phyloP scores from a whole-genome alignment of 2,113 vertebrate genomes.

The Equus quagga region DNA sequence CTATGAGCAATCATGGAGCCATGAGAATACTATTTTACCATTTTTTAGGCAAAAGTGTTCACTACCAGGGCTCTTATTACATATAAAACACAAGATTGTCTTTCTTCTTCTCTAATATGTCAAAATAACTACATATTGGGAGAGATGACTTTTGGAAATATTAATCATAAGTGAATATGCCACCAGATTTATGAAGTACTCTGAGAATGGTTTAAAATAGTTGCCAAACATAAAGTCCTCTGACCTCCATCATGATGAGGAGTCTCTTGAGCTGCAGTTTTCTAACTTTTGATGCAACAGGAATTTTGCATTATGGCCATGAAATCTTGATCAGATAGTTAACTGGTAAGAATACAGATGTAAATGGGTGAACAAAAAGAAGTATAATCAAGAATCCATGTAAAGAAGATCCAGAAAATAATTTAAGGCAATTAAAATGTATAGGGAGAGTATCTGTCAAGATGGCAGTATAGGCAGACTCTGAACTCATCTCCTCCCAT shows the following conservation, averaged over 20 bases:
- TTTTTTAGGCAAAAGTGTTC: not conserved
- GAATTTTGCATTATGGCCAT: not conserved
- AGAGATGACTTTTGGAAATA: not conserved
- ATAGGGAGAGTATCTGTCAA: not conserved
- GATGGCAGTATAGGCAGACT: too few relatives aligned
- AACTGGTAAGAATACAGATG: not conserved
- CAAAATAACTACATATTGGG: not conserved
- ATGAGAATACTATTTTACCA: not conserved
- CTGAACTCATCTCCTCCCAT: too few relatives aligned
- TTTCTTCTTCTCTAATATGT: not conserved
- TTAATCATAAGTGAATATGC: not conserved
- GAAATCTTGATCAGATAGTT: not conserved
- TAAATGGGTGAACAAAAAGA: not conserved
- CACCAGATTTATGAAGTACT: not conserved
- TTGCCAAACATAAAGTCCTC: not conserved
- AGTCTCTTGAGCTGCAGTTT: not conserved
- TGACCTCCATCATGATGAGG: not conserved
- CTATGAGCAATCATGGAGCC: not conserved
- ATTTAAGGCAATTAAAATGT: slow-evolving; percentile 12
- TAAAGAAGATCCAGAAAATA: not conserved
- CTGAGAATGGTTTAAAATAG: slow-evolving; percentile 14
- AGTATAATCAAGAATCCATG: not conserved
- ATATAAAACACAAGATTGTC: not conserved
- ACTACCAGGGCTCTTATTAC: not conserved
- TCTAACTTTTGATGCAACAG: not conserved